phyloP scores from a whole-genome alignment of 2,113 vertebrate genomes.

The Physeter macrocephalus region DNA sequence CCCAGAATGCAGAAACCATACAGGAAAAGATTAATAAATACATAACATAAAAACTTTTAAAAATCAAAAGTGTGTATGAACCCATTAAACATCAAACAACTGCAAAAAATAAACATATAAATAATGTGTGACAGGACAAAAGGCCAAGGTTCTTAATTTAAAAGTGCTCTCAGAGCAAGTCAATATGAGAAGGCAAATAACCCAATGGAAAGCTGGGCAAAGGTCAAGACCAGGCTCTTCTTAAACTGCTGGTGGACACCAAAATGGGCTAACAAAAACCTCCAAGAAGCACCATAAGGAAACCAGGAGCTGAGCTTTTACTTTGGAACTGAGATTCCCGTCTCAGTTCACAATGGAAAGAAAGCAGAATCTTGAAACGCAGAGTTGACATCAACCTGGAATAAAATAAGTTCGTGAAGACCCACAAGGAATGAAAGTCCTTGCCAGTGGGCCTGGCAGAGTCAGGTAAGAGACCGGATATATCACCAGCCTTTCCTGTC shows the following conservation, averaged over 20 bases:
- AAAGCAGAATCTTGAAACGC: not conserved
- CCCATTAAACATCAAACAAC: conserved; percentile 14
- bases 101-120: not conserved
- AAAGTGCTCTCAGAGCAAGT: conserved; percentile 25
- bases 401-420: not conserved
- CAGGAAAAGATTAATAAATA: not conserved
- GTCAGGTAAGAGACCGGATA: not conserved
- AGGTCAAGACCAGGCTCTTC: not conserved
- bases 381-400: not conserved
- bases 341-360: not conserved
- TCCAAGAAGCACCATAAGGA: not conserved
- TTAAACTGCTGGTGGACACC: not conserved
- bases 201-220: not conserved
- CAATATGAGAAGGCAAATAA: conserved; percentile 45
- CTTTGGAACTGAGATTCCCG: not conserved
- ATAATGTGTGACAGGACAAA: not conserved
- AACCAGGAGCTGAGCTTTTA: not conserved
- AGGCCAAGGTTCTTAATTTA: conserved; percentile 7
- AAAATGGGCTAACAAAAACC: not conserved
- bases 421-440: not conserved
- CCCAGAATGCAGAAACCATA: not conserved
- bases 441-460: not conserved
- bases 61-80: not conserved
- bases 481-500: not conserved
- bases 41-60: not conserved